These are phyloP conservation scores for Pangasius djambal DNA, from an alignment of 2,797 vertebrate species.

Conservation along the genomic window DNA sequence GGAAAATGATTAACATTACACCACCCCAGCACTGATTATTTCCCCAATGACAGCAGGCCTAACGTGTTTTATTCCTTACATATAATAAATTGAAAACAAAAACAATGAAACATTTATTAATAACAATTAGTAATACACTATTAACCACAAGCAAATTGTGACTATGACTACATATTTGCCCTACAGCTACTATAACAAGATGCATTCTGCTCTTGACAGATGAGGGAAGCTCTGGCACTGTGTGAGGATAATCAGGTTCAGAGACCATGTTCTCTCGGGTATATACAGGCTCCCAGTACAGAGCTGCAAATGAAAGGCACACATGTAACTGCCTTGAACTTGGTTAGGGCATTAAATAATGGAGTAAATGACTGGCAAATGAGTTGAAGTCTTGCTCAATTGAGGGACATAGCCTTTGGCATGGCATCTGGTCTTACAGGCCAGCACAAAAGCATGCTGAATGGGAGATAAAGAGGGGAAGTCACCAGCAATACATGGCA, in stretches of 20 bases:
- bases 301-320: slow-evolving; percentile 56
- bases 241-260: slow-evolving; percentile 42
- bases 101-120: neutral
- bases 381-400: slow-evolving; percentile 53
- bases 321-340: slow-evolving; percentile 61
- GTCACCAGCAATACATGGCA: slow-evolving; percentile 43
- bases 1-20: neutral
- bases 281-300: slow-evolving; percentile 50
- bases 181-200: slow-evolving; percentile 43
- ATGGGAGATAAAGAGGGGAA: slow-evolving; percentile 38
- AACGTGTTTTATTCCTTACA: too few relatives aligned
- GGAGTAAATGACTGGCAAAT: slow-evolving; percentile 61
- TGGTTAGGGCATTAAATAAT: slow-evolving; percentile 61
- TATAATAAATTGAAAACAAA: neutral
- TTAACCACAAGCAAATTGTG: slow-evolving; percentile 20
- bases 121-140: neutral
- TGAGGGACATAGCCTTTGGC: slow-evolving; percentile 57
- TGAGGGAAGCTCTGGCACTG: slow-evolving; percentile 40
- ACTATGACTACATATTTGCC: slow-evolving; percentile 38
- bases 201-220: slow-evolving; percentile 47
- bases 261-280: slow-evolving; percentile 52
- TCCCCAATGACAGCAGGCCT: neutral
- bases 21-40: neutral
- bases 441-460: slow-evolving; percentile 51
- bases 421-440: slow-evolving; percentile 61